These are phyloP conservation scores for Periophthalmus magnuspinnatus DNA, from an alignment of 2,797 vertebrate species.

Conservation along the genomic window DNA sequence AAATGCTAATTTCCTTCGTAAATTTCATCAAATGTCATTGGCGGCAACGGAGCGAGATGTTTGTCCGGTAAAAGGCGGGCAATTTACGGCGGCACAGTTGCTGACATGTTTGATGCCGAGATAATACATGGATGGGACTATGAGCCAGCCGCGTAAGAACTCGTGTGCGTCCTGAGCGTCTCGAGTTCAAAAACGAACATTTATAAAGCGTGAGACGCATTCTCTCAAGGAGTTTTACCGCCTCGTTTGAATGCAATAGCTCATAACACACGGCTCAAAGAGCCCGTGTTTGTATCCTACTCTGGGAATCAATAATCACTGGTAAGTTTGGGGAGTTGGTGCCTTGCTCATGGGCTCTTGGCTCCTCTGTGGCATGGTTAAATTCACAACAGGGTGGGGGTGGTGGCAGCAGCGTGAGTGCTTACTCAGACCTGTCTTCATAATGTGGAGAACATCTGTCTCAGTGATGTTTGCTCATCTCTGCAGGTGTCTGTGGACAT, in stretches of 20 bases:
- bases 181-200: slow-evolving; percentile 36
- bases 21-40: neutral
- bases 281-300: no score
- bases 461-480: slow-evolving; percentile 33
- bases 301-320: neutral
- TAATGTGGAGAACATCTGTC: slow-evolving; percentile 30
- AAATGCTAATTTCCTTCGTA: slow-evolving; percentile 8
- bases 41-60: neutral
- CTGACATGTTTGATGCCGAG: neutral
- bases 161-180: slow-evolving; percentile 14
- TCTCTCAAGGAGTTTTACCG: slow-evolving; percentile 37
- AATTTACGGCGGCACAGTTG: neutral
- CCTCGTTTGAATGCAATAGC: neutral
- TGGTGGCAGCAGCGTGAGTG: slow-evolving; percentile 47
- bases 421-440: slow-evolving; percentile 26
- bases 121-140: neutral
- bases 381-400: slow-evolving; percentile 40
- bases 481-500: slow-evolving; percentile 59
- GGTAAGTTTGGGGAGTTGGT: slow-evolving; percentile 16
- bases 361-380: slow-evolving; percentile 19
- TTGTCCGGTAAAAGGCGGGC: neutral
- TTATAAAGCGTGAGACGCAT: slow-evolving; percentile 51
- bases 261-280: neutral
- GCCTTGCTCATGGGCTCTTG: slow-evolving; percentile 47
- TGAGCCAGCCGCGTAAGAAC: neutral